Percentiles rank a stretch among this genome's conserved stretches.
Conservation (phyloP, 2,888 invertebrate genomes). For the Drosophila anomelani region DNA sequence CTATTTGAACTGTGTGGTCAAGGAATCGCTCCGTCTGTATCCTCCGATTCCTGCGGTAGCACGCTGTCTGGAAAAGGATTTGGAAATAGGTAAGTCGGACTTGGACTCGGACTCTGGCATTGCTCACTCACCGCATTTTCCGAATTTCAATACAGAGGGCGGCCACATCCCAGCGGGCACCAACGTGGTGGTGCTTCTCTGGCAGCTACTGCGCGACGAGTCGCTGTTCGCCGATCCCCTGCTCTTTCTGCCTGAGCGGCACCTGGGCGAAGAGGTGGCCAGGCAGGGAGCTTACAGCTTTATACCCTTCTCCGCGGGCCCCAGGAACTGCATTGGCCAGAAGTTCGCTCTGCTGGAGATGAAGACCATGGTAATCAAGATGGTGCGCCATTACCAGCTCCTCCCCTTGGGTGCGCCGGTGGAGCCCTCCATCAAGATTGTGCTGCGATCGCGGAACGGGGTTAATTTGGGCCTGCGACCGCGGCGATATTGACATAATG, state of each 20-base stretch:
- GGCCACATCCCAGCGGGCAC: conserved; percentile 74
- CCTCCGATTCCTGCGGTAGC: conserved; percentile 88
- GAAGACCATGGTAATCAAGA: conserved; percentile 76
- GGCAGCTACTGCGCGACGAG: conserved; percentile 78
- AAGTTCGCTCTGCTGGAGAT: conserved; percentile 81
- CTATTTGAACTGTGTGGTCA: conserved; percentile 88
- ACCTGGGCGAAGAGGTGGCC: conserved; percentile 84
- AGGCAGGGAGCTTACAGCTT: conserved; percentile 55
- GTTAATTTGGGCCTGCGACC: conserved; percentile 77
- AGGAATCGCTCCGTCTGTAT: conserved; percentile 88
- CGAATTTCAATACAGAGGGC: background rate
- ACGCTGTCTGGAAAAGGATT: conserved; percentile 86
- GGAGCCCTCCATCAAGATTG: conserved; percentile 78
- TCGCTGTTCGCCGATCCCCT: conserved; percentile 73
- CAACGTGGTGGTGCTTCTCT: conserved; percentile 79
- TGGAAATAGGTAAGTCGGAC: conserved; percentile 85
- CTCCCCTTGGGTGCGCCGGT: conserved; percentile 77
- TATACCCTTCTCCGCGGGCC: conserved; percentile 84
- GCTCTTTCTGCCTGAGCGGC: conserved; percentile 81
- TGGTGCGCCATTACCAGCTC: conserved; percentile 77
- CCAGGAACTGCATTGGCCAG: conserved; percentile 85
- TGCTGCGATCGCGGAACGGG: conserved; percentile 81
- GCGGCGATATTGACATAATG: conserved; percentile 28
- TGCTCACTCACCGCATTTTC: background rate
- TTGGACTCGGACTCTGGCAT: background rate